Evolutionary conservation across 2,888 invertebrate species (phyloP), one percentile per base, ranked within the genome.

Genomic region (Silvanus unidentatus): DNA sequence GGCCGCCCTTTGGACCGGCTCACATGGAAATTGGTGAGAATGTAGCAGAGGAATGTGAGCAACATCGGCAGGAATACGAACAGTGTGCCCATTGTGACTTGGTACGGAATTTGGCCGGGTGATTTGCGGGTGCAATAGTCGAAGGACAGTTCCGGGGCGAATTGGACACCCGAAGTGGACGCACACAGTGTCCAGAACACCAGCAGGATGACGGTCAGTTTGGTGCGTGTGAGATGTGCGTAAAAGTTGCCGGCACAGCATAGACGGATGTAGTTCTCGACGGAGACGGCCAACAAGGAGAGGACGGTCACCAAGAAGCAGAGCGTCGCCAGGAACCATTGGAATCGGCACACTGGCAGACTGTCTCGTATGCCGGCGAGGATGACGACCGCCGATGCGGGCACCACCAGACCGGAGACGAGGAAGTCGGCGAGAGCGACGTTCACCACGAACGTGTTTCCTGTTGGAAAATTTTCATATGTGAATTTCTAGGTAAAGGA

Each of bases 371-470:
- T 64, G 1, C 81, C 83, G 0, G 86, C 83, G 11, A 88, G 70
- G 29, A 88, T 77, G 0, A 84, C 80, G 3, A 86, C 80, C 0
- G 81, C 80, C 0, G 84, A 80, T 0, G 81, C 77, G 0, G 87
- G 86, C 56, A 88, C 78, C 30, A 87, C 81, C 9, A 80, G 63
- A 0, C 80, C 78, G 0, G 86, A 84, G 8, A 88, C 77, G 12
- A 87, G 68, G 39, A 88, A 70, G 60, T 88, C 88, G 0, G 86
- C 80, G 42, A 88, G 58, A 0, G 87, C 87, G 15, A 84, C 76
- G 70, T 81, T 83, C 49, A 81, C 84, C 50, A 84, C 71, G 65
- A 82, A 83, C 16, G 82, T 77, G 68, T 84, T 84, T 40, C 84
- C 84, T 82, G 73, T 22, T 3, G n/a, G n/a, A n/a, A n/a, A n/a